phyloP scores from a whole-genome alignment of 2,888 invertebrate species.

The Lasioglossum lativentre region DNA sequence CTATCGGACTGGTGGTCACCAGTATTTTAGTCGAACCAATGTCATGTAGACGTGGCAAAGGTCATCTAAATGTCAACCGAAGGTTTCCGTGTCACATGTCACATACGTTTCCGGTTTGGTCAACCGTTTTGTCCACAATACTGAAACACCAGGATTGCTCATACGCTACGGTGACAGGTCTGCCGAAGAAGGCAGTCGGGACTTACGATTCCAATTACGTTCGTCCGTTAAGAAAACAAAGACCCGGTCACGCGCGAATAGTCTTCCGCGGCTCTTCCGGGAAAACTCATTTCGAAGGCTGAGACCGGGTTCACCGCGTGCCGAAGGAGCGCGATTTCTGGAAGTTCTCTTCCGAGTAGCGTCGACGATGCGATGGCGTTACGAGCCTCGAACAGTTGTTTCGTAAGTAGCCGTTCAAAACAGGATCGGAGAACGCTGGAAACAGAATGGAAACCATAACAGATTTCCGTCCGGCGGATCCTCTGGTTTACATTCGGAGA shows the following conservation, averaged over 20 bases:
- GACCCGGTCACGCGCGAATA: slow-evolving; percentile 32
- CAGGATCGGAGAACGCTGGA: slow-evolving; percentile 2
- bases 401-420: neutral
- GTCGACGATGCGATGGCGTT: neutral
- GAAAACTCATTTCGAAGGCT: slow-evolving; percentile 26
- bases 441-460: slow-evolving; percentile 21
- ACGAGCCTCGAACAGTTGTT: neutral
- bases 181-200: neutral
- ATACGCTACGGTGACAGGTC: neutral
- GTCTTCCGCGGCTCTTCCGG: slow-evolving; percentile 36
- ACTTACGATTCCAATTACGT: neutral
- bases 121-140: neutral
- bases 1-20: neutral
- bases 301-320: slow-evolving; percentile 13
- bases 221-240: slow-evolving; percentile 22
- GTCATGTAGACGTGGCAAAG: neutral
- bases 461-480: neutral
- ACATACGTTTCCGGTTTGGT: neutral
- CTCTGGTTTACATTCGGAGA: slow-evolving; percentile 22
- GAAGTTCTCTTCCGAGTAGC: neutral
- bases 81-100: neutral
- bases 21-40: neutral
- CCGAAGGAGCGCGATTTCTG: slow-evolving; percentile 10
- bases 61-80: neutral
- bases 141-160: neutral